Base-by-base conservation (phyloP, 2,888 invertebrate species). In the Hypsopygia costalis region DNA sequence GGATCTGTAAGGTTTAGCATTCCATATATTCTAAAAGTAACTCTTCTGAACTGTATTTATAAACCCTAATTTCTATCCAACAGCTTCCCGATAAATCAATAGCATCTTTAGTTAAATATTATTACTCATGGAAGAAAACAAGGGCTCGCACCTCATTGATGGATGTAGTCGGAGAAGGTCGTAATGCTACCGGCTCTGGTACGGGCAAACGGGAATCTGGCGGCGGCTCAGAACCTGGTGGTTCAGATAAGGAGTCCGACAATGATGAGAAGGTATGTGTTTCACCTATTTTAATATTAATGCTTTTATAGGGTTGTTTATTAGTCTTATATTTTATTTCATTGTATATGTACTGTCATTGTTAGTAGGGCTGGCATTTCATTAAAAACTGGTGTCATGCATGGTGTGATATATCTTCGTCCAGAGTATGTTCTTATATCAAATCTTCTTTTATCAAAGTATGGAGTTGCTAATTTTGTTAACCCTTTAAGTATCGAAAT, bases 81-180 rank as follows among this genome's bases (percentile, higher is more conserved):
- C 80, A 98, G 98, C 89, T 98, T 62, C 98, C 98, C 22, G 98
- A 98, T 75, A 99, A 99, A 89, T 95, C 97, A 34, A 98, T 98
- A 70, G 96, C 98, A 34, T 96, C 96, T 60, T 90, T 99, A 63
- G 98, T 99, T 1, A 98, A 98, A 81, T 98, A 98, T 78, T 99
- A 98, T 81, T 99, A 99, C 77, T 96, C 97, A 64, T 98, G 98
- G 98, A 99, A 99, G 81, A 98, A 98, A 78, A 97, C 97, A 11
- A 90, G 97, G 58, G 94, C 96, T 62, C 92, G 97, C 43, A 96
- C 95, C 40, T 98, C 98, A 63, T 90, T 98, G 27, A 98, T 98
- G 96, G 98, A 98, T 85, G 85, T 79, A 10, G 93, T 94, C 11
- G 93, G 95, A 58, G 94, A 94, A 58, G 92, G 92, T 30, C 92